Evolutionary conservation across 2,113 vertebrate genomes (phyloP), one percentile per base, ranked within the genome.

Genomic region (Vulpes vulpes): DNA sequence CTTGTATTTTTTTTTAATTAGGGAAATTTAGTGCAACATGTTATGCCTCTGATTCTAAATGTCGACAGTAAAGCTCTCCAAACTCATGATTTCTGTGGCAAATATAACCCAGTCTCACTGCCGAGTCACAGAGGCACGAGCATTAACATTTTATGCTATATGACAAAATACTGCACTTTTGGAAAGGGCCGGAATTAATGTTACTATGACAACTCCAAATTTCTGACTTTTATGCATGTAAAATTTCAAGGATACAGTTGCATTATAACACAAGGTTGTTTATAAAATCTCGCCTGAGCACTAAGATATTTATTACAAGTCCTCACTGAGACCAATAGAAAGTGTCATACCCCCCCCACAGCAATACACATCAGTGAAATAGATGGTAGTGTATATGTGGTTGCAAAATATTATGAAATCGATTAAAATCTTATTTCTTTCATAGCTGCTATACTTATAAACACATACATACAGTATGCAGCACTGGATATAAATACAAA

Each of bases 351-450:
- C 65, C 32, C 20, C 51, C 79, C 69, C 49, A 67, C 0, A 59
- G 49, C 78, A 71, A 27, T 19, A 23, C 78, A 83, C 92, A 93
- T 94, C 62, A 79, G 62, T 80, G 83, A 96, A 93, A 94, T 89
- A 81, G 51, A 96, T 55, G 80, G 89, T 65, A 35, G 64, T 55
- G 3, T 93, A 57, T 84, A 43, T 51, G 67, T 55, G 84, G 65
- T 67, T 95, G 92, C 96, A 97, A 95, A 98, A 98, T 96, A 97
- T 94, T 94, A 95, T 83, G 93, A 97, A 98, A 97, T 97, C 94
- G 93, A 98, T 98, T 97, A 98, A 95, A 98, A 97, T 97, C 97
- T 98, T 96, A 98, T 98, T 98, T 98, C 97, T 96, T 98, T 80
- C 3, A 22, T 94, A 96, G 97, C 74, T 60, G 89, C 98, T 95